Conservation (phyloP, 2,888 invertebrate species). For the Augiades crinisus region DNA sequence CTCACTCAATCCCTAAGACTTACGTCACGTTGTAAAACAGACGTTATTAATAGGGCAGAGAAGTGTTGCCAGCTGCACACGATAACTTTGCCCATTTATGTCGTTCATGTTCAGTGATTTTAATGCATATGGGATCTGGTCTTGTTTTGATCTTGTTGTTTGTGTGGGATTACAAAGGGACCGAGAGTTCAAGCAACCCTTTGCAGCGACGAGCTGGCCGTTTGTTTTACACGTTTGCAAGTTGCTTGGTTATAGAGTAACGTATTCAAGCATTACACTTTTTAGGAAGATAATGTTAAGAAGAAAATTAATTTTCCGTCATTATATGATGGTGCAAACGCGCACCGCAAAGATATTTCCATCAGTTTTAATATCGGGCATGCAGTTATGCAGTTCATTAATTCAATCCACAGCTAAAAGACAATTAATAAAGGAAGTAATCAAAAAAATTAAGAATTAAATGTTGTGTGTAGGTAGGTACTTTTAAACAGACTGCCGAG, state of each 20-base stretch:
- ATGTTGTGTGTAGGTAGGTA: no score
- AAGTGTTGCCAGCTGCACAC: background rate
- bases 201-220: background rate
- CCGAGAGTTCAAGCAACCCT: constrained; percentile 7
- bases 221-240: background rate
- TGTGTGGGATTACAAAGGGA: constrained; percentile 7
- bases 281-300: no score
- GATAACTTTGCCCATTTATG: constrained; percentile 1
- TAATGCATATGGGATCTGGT: constrained; percentile 5
- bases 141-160: constrained; percentile 13
- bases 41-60: background rate
- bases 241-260: background rate
- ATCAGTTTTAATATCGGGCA: no score
- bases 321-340: no score
- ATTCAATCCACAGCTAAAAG: no score
- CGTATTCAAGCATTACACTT: no score
- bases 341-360: no score
- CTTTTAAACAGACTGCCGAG: no score
- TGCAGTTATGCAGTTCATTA: no score
- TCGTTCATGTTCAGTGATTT: constrained; percentile 19
- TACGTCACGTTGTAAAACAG: background rate
- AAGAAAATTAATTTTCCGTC: no score
- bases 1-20: constrained; percentile 25
- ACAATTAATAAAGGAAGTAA: no score
- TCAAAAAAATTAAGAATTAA: no score